Base-by-base conservation (phyloP, 2,113 vertebrate species). In the Gopherus flavomarginatus region DNA sequence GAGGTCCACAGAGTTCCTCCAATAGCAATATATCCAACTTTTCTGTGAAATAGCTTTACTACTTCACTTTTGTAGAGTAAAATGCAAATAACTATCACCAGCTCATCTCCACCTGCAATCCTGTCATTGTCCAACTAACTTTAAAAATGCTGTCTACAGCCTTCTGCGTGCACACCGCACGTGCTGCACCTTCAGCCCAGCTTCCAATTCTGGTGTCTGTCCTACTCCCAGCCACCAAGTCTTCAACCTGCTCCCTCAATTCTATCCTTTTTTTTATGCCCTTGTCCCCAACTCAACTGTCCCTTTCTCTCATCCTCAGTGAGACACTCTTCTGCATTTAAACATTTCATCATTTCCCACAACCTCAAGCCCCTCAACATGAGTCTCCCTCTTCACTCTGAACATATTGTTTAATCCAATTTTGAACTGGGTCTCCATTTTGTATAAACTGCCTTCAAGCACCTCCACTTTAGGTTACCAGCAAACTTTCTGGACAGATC, bases 311-410 rank as follows among this genome's bases (percentile, higher is more conserved):
- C 9, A 75, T 38, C 69, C n/a, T 75, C 69, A 62, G 29, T 35
- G 31, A 65, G 29, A 7, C 31, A 24, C 21, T 75, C 38, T 91
- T 65, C 75, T 0, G 0, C 1, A 8, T 5, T 11, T 77, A 62
- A 12, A 0, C 53, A 11, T 11, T 89, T 42, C 84, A 47, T 75
- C 1, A 0, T 52, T 24, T 90, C 42, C 62, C 31, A 84, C 10
- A 57, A 24, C 53, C 81, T 81, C 8, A 47, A 62, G 5, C 21
- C 54, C 62, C 82, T 89, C 72, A 13, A 81, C 52, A 3, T 65
- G 42, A 56, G 21, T 50, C 54, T 90, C 29, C 50, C 27, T 8
- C 81, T 85, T 93, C 78, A 17, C 53, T 56, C 5, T 80, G 84
- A 47, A 81, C 26, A 6, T 12, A 13, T 72, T 94, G 72, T 87